A percentile compares a stretch with the other conserved stretches of the same genome.
These are phyloP conservation scores for Octonoba sinensis DNA, from an alignment of 2,888 invertebrate genomes.

Conservation along the genomic window DNA sequence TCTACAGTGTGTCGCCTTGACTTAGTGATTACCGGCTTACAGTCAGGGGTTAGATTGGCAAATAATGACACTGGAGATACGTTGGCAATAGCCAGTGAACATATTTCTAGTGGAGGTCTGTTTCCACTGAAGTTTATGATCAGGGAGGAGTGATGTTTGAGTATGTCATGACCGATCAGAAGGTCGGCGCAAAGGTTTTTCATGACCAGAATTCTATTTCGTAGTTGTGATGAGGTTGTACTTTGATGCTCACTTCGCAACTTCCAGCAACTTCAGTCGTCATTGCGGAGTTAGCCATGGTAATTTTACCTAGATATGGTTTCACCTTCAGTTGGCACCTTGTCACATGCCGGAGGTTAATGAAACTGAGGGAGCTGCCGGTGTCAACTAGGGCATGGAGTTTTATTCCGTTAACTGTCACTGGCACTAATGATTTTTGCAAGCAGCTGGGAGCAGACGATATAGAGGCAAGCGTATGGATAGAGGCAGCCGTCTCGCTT, in stretches of 20 bases:
- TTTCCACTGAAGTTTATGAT: slow-evolving; percentile 15
- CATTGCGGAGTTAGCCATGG: background rate
- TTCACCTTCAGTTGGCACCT: background rate
- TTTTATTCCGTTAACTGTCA: no score
- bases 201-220: background rate
- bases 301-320: background rate
- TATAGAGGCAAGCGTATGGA: background rate
- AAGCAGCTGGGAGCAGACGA: background rate
- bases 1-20: slow-evolving; percentile 11
- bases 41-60: slow-evolving; percentile 9
- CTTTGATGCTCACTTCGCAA: no score
- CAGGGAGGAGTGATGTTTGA: slow-evolving; percentile 24
- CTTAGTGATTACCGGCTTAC: slow-evolving; percentile 11
- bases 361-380: background rate
- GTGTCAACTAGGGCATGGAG: no score
- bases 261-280: no score
- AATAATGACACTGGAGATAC: slow-evolving; percentile 21
- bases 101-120: slow-evolving; percentile 4
- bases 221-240: background rate
- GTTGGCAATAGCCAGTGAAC: slow-evolving; percentile 2
- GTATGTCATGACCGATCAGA: slow-evolving; percentile 10
- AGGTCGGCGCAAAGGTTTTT: background rate
- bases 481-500: background rate
- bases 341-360: background rate
- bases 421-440: no score